These are phyloP conservation scores for Amblyjoppa fuscipennis DNA, from an alignment of 2,888 invertebrate species.

Conservation along the genomic window DNA sequence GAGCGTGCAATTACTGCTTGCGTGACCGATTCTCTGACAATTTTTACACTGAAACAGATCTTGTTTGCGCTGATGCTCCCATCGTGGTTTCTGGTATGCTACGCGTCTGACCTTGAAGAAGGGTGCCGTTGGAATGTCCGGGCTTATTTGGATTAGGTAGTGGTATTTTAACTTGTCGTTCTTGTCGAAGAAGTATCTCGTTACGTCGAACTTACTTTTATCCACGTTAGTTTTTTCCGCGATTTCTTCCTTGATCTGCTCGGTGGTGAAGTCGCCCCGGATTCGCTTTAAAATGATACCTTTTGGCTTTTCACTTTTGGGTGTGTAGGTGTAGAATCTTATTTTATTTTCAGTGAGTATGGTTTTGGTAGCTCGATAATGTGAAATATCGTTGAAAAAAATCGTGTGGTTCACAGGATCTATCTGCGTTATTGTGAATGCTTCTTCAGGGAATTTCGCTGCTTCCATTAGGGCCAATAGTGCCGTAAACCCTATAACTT, in stretches of 20 bases:
- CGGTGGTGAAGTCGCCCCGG: not conserved
- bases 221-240: not conserved
- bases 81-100: slow-evolving; percentile 30
- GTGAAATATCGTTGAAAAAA: not conserved
- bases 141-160: slow-evolving; percentile 14
- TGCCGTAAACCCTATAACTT: not conserved
- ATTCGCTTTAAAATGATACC: not conserved
- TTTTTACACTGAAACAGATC: slow-evolving; percentile 41
- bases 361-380: not conserved
- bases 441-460: not conserved
- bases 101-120: slow-evolving; percentile 9
- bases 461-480: not conserved
- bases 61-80: slow-evolving; percentile 42
- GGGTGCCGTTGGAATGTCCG: not conserved
- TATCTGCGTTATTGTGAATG: not conserved
- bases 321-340: not conserved
- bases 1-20: slow-evolving; percentile 33
- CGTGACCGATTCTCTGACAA: slow-evolving; percentile 55
- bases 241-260: not conserved
- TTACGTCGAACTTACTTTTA: not conserved
- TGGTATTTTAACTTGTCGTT: not conserved
- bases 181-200: not conserved
- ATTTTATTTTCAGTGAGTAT: not conserved
- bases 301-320: not conserved
- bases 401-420: not conserved